A percentile compares a stretch with the other conserved stretches of the same genome.
Conservation (phyloP, 2,888 invertebrate genomes). For the Agriopis aurantiaria region DNA sequence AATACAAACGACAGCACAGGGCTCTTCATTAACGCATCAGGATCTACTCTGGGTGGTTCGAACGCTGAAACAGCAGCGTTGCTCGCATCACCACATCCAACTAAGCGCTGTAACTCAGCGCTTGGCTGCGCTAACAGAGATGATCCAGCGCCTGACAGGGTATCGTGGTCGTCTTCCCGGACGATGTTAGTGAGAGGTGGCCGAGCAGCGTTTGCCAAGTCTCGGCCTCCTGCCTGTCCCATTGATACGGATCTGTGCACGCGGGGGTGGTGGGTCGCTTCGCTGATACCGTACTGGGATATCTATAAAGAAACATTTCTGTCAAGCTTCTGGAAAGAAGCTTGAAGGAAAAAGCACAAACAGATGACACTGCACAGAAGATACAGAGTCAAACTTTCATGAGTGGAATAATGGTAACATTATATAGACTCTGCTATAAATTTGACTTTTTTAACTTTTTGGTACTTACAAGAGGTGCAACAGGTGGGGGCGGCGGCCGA, state of each 20-base stretch:
- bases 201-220: constrained; percentile 75
- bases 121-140: constrained; percentile 96
- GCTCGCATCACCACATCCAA: constrained; percentile 73
- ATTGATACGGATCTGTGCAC: constrained; percentile 96
- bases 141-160: constrained; percentile 90
- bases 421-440: too few species aligned
- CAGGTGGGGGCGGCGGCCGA: constrained; percentile 60
- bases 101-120: constrained; percentile 93
- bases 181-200: constrained; percentile 83
- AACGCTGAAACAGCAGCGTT: constrained; percentile 72
- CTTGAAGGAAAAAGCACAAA: not conserved
- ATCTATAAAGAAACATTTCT: constrained; percentile 24
- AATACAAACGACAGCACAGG: constrained; percentile 96
- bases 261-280: constrained; percentile 63
- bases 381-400: not conserved
- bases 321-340: not conserved
- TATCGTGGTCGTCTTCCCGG: constrained; percentile 60
- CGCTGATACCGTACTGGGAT: constrained; percentile 37
- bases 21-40: constrained; percentile 88
- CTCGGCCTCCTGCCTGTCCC: constrained; percentile 89
- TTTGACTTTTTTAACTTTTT: not conserved
- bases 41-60: constrained; percentile 74
- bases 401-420: too few species aligned
- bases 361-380: too few species aligned
- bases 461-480: constrained; percentile 3